Percentiles rank a stretch among this genome's conserved stretches.
Conservation (phyloP, 1,140 invertebrate species). For the Frieseomelitta varia region DNA sequence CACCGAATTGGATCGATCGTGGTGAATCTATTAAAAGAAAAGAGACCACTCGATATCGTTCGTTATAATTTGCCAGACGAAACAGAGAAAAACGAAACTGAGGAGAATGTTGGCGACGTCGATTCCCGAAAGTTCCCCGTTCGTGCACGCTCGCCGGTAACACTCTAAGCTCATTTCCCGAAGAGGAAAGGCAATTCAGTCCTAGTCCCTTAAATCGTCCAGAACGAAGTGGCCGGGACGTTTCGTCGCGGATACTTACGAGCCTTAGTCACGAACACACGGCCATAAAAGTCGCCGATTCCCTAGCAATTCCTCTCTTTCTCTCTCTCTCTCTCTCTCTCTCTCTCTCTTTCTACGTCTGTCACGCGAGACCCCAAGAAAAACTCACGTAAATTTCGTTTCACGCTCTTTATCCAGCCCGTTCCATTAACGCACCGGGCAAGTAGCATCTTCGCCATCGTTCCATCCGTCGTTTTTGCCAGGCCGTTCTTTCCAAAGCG, state of each 20-base stretch:
- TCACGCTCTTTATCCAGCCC: conserved; percentile 24
- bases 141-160: conserved; percentile 12
- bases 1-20: too few relatives aligned
- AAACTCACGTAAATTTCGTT: conserved; percentile 20
- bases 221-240: conserved; percentile 30
- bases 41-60: too few relatives aligned
- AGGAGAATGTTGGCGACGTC: neutral
- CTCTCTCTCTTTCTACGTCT: neutral
- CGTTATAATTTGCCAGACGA: neutral
- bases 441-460: conserved; percentile 2
- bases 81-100: neutral
- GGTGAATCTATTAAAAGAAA: too few relatives aligned
- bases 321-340: too few relatives aligned
- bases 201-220: conserved; percentile 49
- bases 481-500: neutral
- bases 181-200: conserved; percentile 12
- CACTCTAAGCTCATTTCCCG: conserved; percentile 4
- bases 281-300: conserved; percentile 37
- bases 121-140: conserved; percentile 5
- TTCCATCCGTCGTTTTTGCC: conserved; percentile 10
- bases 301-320: conserved; percentile 17
- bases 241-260: conserved; percentile 55
- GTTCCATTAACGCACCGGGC: conserved; percentile 20
- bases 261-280: conserved; percentile 50
- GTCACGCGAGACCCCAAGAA: neutral